Evolutionary conservation across 1,140 invertebrate genomes (phyloP), one percentile per base, ranked within the genome.

Genomic region (Parapsyche elsis): DNA sequence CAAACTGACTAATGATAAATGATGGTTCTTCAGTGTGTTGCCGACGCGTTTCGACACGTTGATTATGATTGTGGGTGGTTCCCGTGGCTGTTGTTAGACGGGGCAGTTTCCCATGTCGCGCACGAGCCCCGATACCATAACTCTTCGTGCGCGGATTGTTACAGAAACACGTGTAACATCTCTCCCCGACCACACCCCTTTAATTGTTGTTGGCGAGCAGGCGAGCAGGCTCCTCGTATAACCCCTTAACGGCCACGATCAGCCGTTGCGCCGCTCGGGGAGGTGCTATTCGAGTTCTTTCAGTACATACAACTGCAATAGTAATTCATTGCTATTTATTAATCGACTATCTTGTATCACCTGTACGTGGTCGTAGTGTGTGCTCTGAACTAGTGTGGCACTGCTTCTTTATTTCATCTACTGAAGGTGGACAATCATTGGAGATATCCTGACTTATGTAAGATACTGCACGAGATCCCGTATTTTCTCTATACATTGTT

Each of bases 151-250:
- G 78, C 78, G 67, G 78, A 73, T 79, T 79, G 78, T 71, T 71
- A 79, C 46, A 73, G 78, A 49, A 79, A 79, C 78, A 79, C 78
- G 78, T 79, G 78, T 79, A 79, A 79, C 49, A 23, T 78, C 49
- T 53, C 30, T 38, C 30, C 30, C n/a, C 30, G 70, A 53, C 21
- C 70, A 71, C 78, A 71, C 78, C 78, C 78, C 1, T 79, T 79
- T 79, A 79, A 79, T 79, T 79, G 78, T 73, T 73, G 78, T 38
- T 77, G 26, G 23, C 1, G 38, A 38, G 71, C 71, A 46, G 2
- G n/a, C n/a, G 45, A 53, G 49, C 73, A 75, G 30, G 7, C 30
- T 38, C 46, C 46, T 21, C 19, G 30, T 44, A 46, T 75, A 57
- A 23, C 49, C 5, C 21, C 73, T 24, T 38, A 38, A 38, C 30